Evolutionary conservation across 2,888 invertebrate genomes (phyloP).

Genomic region (Scelioninae gen. 2): DNA sequence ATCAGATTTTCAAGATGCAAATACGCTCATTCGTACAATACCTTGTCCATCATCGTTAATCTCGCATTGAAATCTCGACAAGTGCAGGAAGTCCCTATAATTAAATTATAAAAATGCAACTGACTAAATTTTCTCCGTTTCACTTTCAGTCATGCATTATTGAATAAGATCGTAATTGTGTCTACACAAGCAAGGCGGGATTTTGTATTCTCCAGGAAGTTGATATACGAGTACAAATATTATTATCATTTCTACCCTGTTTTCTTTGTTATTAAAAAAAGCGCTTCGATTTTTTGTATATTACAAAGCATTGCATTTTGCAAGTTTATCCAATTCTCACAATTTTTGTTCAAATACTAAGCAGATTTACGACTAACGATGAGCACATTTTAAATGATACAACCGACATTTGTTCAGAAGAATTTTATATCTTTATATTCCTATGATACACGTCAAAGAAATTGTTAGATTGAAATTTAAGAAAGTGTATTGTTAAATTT

Average conservation of each 20-base stretch:
- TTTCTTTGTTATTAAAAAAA: slow-evolving; percentile 7
- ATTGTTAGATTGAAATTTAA: too few relatives aligned
- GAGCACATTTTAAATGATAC: too few relatives aligned
- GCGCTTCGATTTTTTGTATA: not conserved
- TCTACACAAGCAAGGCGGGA: not conserved
- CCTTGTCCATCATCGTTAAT: slow-evolving; percentile 40
- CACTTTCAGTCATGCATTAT: slow-evolving; percentile 53
- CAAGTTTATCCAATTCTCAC: too few relatives aligned
- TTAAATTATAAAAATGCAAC: slow-evolving; percentile 52
- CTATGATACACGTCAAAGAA: too few relatives aligned
- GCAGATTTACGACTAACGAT: too few relatives aligned
- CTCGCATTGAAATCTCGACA: slow-evolving; percentile 47
- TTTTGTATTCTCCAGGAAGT: slow-evolving; percentile 32
- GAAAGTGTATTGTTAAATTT: too few relatives aligned
- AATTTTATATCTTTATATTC: too few relatives aligned
- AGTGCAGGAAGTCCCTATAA: slow-evolving; percentile 52
- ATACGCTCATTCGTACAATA: slow-evolving; percentile 40
- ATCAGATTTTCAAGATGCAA: slow-evolving; percentile 52
- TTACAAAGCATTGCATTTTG: not conserved
- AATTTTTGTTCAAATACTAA: too few relatives aligned
- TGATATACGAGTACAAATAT: slow-evolving; percentile 3
- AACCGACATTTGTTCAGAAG: too few relatives aligned
- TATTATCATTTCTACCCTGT: not conserved
- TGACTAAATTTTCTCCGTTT: slow-evolving; percentile 45
- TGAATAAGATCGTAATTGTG: slow-evolving; percentile 43